A percentile compares a stretch with the other conserved stretches of the same genome.
Evolutionary conservation across 2,797 vertebrate genomes (phyloP).

Genomic region (Propithecus perrieri): DNA sequence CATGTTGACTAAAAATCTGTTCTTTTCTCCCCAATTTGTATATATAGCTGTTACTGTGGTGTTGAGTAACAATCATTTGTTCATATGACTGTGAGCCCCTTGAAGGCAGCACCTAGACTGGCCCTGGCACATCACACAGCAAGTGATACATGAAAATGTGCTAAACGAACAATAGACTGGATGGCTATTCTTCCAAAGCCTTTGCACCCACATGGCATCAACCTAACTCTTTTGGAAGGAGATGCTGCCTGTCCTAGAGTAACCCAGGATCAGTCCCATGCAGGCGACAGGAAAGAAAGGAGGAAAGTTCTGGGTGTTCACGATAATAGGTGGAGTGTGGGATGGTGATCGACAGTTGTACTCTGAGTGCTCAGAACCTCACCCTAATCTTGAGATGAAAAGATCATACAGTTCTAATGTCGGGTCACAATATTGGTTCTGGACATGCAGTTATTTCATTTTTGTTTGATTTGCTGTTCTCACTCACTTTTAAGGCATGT

Average conservation of each 20-base stretch:
- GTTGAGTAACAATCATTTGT: background rate
- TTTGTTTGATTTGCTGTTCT: background rate
- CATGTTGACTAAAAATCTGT: background rate
- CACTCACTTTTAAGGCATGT: background rate
- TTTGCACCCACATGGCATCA: background rate
- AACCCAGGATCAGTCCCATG: background rate
- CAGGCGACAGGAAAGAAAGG: background rate
- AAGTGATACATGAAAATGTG: background rate
- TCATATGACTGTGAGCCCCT: background rate
- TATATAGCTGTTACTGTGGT: background rate
- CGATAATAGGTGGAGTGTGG: background rate
- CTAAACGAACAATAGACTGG: background rate
- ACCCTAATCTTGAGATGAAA: background rate
- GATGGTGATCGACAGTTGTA: background rate
- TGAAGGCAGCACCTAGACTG: background rate
- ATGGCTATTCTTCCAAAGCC: background rate
- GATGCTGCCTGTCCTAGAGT: background rate
- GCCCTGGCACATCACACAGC: background rate
- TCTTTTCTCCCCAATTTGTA: background rate
- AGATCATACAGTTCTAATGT: background rate
- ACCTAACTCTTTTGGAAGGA: background rate
- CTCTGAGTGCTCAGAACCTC: background rate
- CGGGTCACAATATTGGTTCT: background rate
- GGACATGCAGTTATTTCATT: background rate
- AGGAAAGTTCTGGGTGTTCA: background rate